Percentiles rank a stretch among this genome's conserved stretches.
Conservation (phyloP, 2,888 invertebrate species). For the Melinaea marsaeus region DNA sequence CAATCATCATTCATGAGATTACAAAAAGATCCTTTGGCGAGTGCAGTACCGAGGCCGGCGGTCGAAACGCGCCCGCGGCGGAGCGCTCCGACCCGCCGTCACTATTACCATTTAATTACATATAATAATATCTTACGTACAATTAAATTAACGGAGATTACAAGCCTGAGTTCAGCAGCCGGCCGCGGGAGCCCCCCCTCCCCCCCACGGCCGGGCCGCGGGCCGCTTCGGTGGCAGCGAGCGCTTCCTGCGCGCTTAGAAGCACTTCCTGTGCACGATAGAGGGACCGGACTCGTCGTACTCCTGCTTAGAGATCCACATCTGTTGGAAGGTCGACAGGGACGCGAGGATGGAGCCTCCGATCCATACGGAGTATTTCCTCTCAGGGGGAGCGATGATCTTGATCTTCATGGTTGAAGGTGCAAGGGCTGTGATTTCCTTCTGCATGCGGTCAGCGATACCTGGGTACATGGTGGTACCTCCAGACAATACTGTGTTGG, state of each 20-base stretch:
- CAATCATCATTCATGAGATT: slow-evolving; percentile 79
- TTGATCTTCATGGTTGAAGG: slow-evolving; percentile 96
- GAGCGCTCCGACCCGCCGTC: slow-evolving; percentile 71
- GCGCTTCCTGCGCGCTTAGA: slow-evolving; percentile 36
- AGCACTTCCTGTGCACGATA: slow-evolving; percentile 25
- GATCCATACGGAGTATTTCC: slow-evolving; percentile 93
- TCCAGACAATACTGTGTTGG: slow-evolving; percentile 95
- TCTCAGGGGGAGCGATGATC: slow-evolving; percentile 94
- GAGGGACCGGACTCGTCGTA: slow-evolving; percentile 90
- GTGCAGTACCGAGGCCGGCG: slow-evolving; percentile 76
- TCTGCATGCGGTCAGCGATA: slow-evolving; percentile 95
- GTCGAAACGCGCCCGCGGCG: slow-evolving; percentile 71
- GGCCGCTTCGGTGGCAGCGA: slow-evolving; percentile 52
- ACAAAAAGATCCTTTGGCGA: slow-evolving; percentile 79
- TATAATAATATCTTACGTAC: slow-evolving; percentile 77
- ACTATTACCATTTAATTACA: slow-evolving; percentile 76
- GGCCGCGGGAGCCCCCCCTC: slow-evolving; percentile 50
- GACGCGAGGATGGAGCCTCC: slow-evolving; percentile 94
- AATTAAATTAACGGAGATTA: slow-evolving; percentile 79
- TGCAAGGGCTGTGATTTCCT: slow-evolving; percentile 93
- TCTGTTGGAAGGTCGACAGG: slow-evolving; percentile 94
- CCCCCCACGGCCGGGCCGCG: slow-evolving; percentile 53
- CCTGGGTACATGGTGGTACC: slow-evolving; percentile 98
- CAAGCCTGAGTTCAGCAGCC: slow-evolving; percentile 75
- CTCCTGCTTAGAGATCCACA: slow-evolving; percentile 98